A percentile compares a stretch with the other conserved stretches of the same genome.
Conservation (phyloP, 2,888 invertebrate species). For the Laothoe populi region DNA sequence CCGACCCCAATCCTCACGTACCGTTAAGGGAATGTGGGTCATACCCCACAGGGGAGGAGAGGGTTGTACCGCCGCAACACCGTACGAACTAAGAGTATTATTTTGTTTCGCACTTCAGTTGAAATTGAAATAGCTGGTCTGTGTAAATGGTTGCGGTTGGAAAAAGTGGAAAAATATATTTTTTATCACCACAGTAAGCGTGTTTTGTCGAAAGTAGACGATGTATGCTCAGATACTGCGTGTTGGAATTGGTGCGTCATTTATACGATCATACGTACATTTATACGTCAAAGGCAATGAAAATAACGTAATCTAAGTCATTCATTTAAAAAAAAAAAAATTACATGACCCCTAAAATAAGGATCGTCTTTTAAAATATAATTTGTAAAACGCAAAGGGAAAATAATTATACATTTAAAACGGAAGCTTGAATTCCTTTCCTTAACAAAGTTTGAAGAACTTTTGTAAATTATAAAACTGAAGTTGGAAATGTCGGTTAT, state of each 20-base stretch:
- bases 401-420: conserved; percentile 2
- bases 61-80: not conserved
- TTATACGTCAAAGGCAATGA: too few relatives aligned
- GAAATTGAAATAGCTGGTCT: not conserved
- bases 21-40: conserved; percentile 52
- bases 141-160: not conserved
- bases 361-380: not conserved
- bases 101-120: not conserved
- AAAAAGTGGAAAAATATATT: too few relatives aligned
- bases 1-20: conserved; percentile 42
- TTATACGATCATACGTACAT: too few relatives aligned
- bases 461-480: not conserved
- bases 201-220: too few relatives aligned
- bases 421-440: not conserved
- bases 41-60: conserved; percentile 33
- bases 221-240: too few relatives aligned
- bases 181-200: too few relatives aligned
- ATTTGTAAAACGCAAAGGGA: not conserved
- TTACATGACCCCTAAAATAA: not conserved
- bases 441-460: not conserved
- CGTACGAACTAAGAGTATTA: not conserved
- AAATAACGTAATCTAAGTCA: too few relatives aligned
- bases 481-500: not conserved
- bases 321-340: too few relatives aligned
- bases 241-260: too few relatives aligned